Conservation (phyloP, 2,797 vertebrate genomes). For the Malacoctenus gilli region DNA sequence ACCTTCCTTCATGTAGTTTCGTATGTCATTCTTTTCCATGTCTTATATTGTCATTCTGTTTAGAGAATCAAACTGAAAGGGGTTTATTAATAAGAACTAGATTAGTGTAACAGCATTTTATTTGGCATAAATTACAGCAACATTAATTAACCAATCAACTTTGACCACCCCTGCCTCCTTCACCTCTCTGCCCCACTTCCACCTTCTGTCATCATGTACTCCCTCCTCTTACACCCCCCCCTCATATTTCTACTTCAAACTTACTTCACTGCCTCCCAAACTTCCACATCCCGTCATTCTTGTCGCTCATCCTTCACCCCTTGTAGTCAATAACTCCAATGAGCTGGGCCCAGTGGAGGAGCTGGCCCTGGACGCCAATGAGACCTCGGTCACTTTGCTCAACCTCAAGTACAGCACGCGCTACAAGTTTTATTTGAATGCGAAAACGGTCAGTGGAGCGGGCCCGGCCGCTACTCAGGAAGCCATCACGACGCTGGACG, state of each 20-base stretch:
- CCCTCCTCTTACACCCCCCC: neutral
- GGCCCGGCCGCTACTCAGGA: slow-evolving; percentile 90
- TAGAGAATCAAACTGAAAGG: slow-evolving; percentile 8
- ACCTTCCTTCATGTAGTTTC: slow-evolving; percentile 49
- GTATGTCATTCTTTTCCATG: slow-evolving; percentile 50
- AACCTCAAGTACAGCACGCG: slow-evolving; percentile 95
- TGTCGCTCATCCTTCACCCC: slow-evolving; percentile 57
- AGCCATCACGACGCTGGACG: slow-evolving; percentile 88
- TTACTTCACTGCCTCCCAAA: slow-evolving; percentile 42
- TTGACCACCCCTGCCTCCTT: slow-evolving; percentile 62
- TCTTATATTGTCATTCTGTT: slow-evolving; percentile 41
- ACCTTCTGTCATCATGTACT: slow-evolving; percentile 17
- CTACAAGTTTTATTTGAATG: slow-evolving; percentile 97
- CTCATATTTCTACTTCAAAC: slow-evolving; percentile 39
- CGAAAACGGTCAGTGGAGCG: slow-evolving; percentile 88
- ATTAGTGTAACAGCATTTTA: slow-evolving; percentile 42
- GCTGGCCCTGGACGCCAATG: slow-evolving; percentile 90
- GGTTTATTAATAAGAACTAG: slow-evolving; percentile 10
- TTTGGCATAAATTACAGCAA: slow-evolving; percentile 40
- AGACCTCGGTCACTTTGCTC: slow-evolving; percentile 89
- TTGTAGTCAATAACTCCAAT: slow-evolving; percentile 93
- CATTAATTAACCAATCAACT: slow-evolving; percentile 70
- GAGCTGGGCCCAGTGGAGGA: slow-evolving; percentile 90
- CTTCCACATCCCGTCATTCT: slow-evolving; percentile 47
- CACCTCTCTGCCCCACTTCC: slow-evolving; percentile 55